Evolutionary conservation across 2,888 invertebrate species (phyloP).

Genomic region (Aromia moschata): DNA sequence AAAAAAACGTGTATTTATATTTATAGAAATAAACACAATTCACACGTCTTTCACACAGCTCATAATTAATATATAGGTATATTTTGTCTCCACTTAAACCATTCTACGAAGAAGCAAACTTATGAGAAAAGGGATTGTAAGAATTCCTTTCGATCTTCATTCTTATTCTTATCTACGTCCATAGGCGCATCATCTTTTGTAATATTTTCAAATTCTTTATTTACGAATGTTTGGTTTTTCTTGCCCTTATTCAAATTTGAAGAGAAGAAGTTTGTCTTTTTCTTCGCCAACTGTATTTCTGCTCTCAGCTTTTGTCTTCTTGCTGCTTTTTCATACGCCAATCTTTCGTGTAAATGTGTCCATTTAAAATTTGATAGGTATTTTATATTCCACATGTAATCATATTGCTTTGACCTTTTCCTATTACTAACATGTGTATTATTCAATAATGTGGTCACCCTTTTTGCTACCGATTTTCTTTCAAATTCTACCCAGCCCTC

Average conservation of each 20-base stretch:
- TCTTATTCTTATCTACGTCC: conserved; percentile 26
- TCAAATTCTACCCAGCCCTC: conserved; percentile 98
- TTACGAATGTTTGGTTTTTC: conserved; percentile 65
- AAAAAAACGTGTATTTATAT: no score
- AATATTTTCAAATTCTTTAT: conserved; percentile 52
- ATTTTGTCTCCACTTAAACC: no score
- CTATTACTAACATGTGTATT: conserved; percentile 86
- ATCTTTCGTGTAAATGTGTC: conserved; percentile 91
- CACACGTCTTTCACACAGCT: no score
- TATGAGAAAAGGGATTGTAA: conserved; percentile 57
- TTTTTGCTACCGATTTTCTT: conserved; percentile 87
- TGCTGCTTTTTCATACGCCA: conserved; percentile 92
- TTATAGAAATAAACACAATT: no score
- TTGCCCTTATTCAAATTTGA: conserved; percentile 83
- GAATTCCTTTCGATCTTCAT: conserved; percentile 55
- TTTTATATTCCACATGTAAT: conserved; percentile 95
- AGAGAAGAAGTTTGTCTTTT: conserved; percentile 88
- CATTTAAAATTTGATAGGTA: conserved; percentile 96
- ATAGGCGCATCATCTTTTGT: conserved; percentile 18
- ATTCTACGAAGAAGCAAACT: no score
- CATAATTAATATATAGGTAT: no score
- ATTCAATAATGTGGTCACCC: conserved; percentile 84
- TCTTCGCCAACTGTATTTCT: conserved; percentile 91
- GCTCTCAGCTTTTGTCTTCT: conserved; percentile 84
- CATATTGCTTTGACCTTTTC: conserved; percentile 87